phyloP scores from a whole-genome alignment of 2,113 vertebrate species.

The Cardinalis cardinalis region DNA sequence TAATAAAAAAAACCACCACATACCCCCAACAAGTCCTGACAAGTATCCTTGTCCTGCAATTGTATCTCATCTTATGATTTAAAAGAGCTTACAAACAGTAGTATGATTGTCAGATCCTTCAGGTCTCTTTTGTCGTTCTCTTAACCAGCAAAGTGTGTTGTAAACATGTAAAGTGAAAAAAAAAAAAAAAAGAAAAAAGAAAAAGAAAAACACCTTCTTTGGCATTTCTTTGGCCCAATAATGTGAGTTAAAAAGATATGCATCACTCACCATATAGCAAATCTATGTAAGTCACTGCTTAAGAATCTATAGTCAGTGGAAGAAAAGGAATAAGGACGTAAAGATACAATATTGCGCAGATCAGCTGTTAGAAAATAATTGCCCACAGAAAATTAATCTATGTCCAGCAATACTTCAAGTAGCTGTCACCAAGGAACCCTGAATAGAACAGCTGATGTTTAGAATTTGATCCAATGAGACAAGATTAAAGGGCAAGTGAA shows the following conservation, averaged over 20 bases:
- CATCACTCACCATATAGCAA: background rate
- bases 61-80: background rate
- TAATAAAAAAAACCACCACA: background rate
- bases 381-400: background rate
- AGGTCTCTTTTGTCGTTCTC: background rate
- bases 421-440: background rate
- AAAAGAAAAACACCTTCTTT: background rate
- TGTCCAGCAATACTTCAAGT: background rate
- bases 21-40: background rate
- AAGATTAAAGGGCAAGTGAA: slow-evolving; percentile 27
- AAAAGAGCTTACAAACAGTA: background rate
- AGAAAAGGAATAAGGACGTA: background rate
- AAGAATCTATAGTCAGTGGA: background rate
- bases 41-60: background rate
- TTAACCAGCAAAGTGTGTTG: background rate
- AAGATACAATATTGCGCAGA: background rate
- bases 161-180: background rate
- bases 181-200: background rate
- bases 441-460: background rate
- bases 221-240: background rate
- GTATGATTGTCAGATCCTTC: background rate
- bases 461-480: slow-evolving; percentile 8
- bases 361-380: background rate
- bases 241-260: background rate
- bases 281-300: background rate